Conservation (phyloP, 2,888 invertebrate genomes). For the Dione juno region DNA sequence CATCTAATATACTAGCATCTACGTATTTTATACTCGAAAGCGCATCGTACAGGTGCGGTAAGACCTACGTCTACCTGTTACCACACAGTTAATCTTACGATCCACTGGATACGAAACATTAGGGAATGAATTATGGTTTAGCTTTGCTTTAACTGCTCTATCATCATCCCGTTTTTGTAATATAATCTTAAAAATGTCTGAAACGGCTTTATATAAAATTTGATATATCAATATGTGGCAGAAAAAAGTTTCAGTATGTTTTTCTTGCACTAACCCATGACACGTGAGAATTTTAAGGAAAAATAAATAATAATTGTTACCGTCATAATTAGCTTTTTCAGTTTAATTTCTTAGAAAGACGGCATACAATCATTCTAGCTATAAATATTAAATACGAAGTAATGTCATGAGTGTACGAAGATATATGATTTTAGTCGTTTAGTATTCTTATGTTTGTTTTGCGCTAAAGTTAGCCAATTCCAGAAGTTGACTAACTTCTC, state of each 20-base stretch:
- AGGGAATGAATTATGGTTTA: conserved; percentile 10
- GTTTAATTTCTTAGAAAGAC: no score
- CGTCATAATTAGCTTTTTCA: no score
- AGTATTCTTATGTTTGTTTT: background rate
- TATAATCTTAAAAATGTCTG: background rate
- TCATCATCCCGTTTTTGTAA: background rate
- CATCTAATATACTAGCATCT: background rate
- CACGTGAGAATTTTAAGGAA: no score
- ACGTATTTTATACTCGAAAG: background rate
- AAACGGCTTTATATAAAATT: background rate
- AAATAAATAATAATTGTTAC: no score
- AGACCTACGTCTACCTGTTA: conserved; percentile 3
- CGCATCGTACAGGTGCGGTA: conserved; percentile 10
- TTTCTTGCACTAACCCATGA: no score
- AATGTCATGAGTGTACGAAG: background rate
- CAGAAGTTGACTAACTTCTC: conserved; percentile 1
- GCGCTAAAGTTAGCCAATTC: background rate
- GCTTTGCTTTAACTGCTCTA: background rate
- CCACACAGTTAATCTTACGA: conserved; percentile 11
- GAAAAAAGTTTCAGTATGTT: background rate
- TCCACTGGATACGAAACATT: conserved; percentile 15
- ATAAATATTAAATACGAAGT: background rate
- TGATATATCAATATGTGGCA: background rate
- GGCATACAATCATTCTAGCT: no score
- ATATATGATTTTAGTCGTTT: background rate